Percentiles rank a stretch among this genome's conserved stretches.
Conservation (phyloP, 92 coral and sea anemone genomes). For the Phenganax marumi region DNA sequence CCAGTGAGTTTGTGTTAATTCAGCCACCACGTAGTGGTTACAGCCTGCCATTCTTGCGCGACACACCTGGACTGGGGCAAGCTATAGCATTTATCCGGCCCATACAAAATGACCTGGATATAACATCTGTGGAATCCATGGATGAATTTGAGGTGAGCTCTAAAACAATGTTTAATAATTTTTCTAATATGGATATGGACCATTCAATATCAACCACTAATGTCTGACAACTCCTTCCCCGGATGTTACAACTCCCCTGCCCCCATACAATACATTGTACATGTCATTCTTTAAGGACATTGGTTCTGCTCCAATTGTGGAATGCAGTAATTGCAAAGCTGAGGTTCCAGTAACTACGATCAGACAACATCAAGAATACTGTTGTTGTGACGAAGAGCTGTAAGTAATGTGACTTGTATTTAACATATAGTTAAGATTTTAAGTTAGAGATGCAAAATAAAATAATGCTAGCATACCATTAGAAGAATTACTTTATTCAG, state of each 20-base stretch:
- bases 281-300: background rate
- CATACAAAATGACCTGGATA: background rate
- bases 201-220: too few relatives aligned
- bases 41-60: constrained; percentile 19
- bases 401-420: background rate
- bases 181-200: too few relatives aligned
- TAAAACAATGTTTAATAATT: too few relatives aligned
- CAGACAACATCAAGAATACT: background rate
- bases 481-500: too few relatives aligned
- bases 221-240: too few relatives aligned
- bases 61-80: constrained; percentile 28
- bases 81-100: background rate
- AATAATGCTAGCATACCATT: too few relatives aligned
- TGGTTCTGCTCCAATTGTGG: background rate
- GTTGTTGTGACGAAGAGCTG: background rate
- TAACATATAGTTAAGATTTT: too few relatives aligned
- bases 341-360: background rate
- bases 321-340: background rate
- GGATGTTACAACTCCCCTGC: too few relatives aligned
- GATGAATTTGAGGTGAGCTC: background rate
- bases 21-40: background rate
- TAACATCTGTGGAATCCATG: background rate
- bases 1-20: constrained; percentile 22
- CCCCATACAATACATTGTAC: too few relatives aligned
- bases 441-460: too few relatives aligned